Evolutionary conservation across 1,140 invertebrate species (phyloP).

Genomic region (Diorhabda sublineata): DNA sequence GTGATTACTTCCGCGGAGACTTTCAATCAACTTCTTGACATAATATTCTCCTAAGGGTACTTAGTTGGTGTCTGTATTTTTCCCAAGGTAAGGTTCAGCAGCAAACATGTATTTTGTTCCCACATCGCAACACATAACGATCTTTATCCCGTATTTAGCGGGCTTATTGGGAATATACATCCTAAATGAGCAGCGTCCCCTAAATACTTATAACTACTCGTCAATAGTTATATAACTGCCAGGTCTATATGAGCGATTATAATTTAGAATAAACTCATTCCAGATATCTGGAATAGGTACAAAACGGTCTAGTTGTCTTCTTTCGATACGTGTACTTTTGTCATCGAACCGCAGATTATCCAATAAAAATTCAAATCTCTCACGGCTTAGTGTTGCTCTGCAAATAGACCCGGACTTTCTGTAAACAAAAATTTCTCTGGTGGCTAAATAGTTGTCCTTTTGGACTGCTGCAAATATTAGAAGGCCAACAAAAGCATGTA

Average conservation of each 20-base stretch:
- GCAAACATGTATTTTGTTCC: conserved; percentile 43
- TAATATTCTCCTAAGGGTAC: conserved; percentile 34
- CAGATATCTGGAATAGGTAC: conserved; percentile 29
- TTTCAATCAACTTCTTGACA: conserved; percentile 25
- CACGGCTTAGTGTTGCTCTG: conserved; percentile 27
- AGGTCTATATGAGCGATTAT: conserved; percentile 30
- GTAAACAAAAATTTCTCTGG: conserved; percentile 31
- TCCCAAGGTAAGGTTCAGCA: conserved; percentile 41
- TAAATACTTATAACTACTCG: conserved; percentile 30
- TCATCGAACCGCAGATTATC: conserved; percentile 43
- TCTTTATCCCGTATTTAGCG: conserved; percentile 43
- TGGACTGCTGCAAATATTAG: conserved; percentile 29
- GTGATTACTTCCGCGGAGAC: conserved; percentile 38
- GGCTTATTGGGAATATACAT: conserved; percentile 44
- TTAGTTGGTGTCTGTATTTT: conserved; percentile 32
- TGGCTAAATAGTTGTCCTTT: conserved; percentile 36
- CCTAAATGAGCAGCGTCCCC: conserved; percentile 31
- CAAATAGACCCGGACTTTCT: conserved; percentile 21
- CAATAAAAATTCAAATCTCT: conserved; percentile 44
- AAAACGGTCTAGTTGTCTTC: conserved; percentile 39
- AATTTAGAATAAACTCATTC: conserved; percentile 33
- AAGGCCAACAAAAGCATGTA: conserved; percentile 32
- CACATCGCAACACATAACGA: conserved; percentile 39
- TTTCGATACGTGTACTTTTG: conserved; percentile 32
- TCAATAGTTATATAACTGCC: conserved; percentile 28